Evolutionary conservation across 2,888 invertebrate species (phyloP), one percentile per base, ranked within the genome.

Genomic region (Scelioninae gen. 1): DNA sequence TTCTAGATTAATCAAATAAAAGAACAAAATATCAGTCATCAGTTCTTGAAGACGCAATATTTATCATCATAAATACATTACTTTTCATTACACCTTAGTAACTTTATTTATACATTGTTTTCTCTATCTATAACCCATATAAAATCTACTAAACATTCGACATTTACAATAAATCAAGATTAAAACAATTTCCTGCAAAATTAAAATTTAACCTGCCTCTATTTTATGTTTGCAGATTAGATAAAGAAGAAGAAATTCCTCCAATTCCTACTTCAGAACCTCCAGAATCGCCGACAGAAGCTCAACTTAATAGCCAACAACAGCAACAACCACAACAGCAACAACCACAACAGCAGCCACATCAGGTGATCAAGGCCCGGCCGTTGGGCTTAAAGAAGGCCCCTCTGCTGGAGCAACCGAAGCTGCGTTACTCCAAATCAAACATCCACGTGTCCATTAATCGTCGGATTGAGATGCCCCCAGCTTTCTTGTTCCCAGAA

Each of bases 311-410:
- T n/a, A 88, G 86, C 74, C 83, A 82, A 34, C 77, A 76, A n/a
- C 78, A 83, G 34, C 80, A 31, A 31, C 23, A 40, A 60, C 40
- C 11, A 43, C 62, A 62, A n/a, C 62, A 62, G 23, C 76, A 15
- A 90, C 91, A n/a, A n/a, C n/a, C n/a, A n/a, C 71, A 76, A 23
- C 76, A 63, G 15, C 66, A n/a, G 6, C 40, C 71, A 1, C 79
- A 69, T 13, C 92, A 90, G 58, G 88, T 91, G 62, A 95, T 97
- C 85, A 97, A 97, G 93, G 96, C 97, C 0, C 95, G 96, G 86
- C 97, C 97, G 0, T 92, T 97, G 82, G 96, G 96, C 55, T 95
- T 97, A 84, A 95, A 96, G 92, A 97, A 97, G 91, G 96, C 96
- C 87, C 95, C 96, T n/a, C 92, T 96, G 51, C 95, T 95, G 86